These are phyloP conservation scores for Gila orcuttii DNA, from an alignment of 2,113 vertebrate species.

Conservation along the genomic window DNA sequence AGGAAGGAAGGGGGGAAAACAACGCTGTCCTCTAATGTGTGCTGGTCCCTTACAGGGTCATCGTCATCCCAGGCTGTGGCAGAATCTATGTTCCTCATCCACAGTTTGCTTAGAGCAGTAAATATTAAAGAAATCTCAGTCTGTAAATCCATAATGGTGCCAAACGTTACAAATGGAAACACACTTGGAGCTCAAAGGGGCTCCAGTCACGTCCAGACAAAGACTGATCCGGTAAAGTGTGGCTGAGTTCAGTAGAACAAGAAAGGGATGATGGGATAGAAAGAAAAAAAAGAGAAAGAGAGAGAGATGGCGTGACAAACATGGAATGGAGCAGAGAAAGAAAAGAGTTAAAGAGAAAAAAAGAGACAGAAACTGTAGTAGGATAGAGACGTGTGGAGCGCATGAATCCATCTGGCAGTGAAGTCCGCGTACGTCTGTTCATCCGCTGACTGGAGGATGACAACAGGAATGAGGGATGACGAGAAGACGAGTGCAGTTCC, in stretches of 20 bases:
- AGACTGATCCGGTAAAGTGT: conserved; percentile 65
- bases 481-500: conserved; percentile 62
- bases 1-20: conserved; percentile 30
- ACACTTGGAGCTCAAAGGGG: conserved; percentile 39
- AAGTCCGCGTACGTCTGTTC: conserved; percentile 45
- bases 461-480: conserved; percentile 61
- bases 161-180: conserved; percentile 41
- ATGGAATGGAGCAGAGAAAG: conserved; percentile 17
- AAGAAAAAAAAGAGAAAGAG: neutral
- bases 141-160: conserved; percentile 50
- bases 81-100: conserved; percentile 34
- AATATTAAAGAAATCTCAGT: conserved; percentile 40
- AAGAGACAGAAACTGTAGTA: neutral
- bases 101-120: conserved; percentile 25
- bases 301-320: neutral
- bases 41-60: conserved; percentile 54
- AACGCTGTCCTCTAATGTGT: conserved; percentile 47
- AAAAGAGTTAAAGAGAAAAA: conserved; percentile 27
- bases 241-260: conserved; percentile 20
- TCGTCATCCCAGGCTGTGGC: conserved; percentile 37
- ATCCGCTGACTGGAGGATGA: conserved; percentile 48
- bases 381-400: conserved; percentile 35
- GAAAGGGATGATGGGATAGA: conserved; percentile 13
- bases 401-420: conserved; percentile 62
- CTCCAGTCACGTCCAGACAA: conserved; percentile 68